These are phyloP conservation scores for Cydia splendana DNA, from an alignment of 1,140 invertebrate genomes.

Conservation along the genomic window DNA sequence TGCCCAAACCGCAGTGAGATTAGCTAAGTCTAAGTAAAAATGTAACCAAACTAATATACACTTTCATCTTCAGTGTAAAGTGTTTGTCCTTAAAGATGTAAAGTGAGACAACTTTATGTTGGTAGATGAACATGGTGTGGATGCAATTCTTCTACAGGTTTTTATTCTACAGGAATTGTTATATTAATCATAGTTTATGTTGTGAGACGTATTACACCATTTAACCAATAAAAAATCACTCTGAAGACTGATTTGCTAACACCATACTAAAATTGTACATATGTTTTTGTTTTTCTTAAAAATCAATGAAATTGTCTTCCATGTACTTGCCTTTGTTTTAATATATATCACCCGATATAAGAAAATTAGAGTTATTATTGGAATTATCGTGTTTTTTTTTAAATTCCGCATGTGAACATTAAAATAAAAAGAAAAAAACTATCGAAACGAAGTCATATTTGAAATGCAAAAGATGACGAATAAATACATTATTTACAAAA, in stretches of 20 bases:
- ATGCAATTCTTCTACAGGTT: slow-evolving; percentile 6
- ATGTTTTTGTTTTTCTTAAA: background rate
- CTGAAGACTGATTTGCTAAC: slow-evolving; percentile 28
- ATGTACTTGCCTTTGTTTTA: background rate
- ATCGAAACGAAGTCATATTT: no score
- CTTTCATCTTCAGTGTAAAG: background rate
- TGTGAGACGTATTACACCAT: slow-evolving; percentile 7
- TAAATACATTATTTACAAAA: no score
- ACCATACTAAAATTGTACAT: background rate
- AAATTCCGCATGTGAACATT: no score
- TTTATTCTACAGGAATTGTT: slow-evolving; percentile 9
- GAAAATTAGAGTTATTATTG: background rate
- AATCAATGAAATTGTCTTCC: slow-evolving; percentile 7
- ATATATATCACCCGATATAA: background rate
- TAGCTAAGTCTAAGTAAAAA: slow-evolving; percentile 48
- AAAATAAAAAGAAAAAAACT: no score
- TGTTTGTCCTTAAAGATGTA: background rate
- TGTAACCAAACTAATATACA: background rate
- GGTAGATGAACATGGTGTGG: background rate
- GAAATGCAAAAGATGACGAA: no score
- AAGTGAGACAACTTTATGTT: background rate
- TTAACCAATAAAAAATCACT: background rate
- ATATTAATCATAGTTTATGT: slow-evolving; percentile 7
- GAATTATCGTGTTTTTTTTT: background rate
- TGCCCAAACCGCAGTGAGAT: slow-evolving; percentile 90